Evolutionary conservation across 1,140 invertebrate species (phyloP).

Genomic region (Acyrthosiphon pisum): DNA sequence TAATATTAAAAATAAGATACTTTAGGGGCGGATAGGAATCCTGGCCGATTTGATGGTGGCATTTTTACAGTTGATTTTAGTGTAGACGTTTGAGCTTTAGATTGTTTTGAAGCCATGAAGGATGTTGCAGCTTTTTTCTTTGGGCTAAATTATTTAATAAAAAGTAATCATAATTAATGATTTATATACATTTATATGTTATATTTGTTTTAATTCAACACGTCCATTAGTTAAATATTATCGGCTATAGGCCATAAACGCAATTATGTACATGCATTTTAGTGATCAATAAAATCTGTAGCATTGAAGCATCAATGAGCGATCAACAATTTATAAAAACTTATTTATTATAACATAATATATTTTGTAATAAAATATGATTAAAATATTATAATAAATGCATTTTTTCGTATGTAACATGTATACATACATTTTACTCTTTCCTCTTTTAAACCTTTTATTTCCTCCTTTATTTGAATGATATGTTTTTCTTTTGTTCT

Average conservation of each 20-base stretch:
- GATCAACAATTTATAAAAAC: background rate
- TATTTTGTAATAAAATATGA: background rate
- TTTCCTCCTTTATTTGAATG: constrained; percentile 45
- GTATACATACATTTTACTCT: constrained; percentile 28
- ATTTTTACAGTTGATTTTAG: constrained; percentile 37
- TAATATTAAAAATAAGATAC: constrained; percentile 33
- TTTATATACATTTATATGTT: background rate
- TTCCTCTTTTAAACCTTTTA: constrained; percentile 46
- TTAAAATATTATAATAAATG: background rate
- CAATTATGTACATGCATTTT: background rate
- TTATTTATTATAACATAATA: background rate
- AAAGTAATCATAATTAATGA: background rate
- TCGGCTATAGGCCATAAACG: background rate
- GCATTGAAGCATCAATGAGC: background rate
- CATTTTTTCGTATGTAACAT: background rate
- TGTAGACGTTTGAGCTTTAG: background rate
- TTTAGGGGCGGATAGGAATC: constrained; percentile 46
- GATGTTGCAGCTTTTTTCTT: constrained; percentile 18
- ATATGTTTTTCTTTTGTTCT: constrained; percentile 36
- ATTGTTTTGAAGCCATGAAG: background rate
- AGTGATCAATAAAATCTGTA: background rate
- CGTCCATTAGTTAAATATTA: background rate
- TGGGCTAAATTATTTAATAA: background rate
- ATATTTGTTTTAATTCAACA: too few species aligned
- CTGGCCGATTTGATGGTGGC: constrained; percentile 45